Conservation (phyloP, 2,113 vertebrate genomes). For the Ariopsis seemanni region DNA sequence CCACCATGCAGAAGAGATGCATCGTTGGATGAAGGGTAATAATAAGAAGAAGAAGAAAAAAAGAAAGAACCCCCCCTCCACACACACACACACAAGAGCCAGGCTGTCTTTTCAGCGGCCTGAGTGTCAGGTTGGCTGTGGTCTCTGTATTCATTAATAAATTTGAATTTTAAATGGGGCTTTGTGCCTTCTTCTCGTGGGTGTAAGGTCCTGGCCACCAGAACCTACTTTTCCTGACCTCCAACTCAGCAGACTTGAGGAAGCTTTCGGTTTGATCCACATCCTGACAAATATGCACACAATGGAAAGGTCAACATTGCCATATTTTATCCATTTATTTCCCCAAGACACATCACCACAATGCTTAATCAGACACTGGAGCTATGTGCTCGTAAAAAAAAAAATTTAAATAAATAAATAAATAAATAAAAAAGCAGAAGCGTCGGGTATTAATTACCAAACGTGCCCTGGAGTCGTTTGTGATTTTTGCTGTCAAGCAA, state of each 20-base stretch:
- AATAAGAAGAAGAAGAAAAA: slow-evolving; percentile 25
- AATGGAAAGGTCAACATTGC: slow-evolving; percentile 92
- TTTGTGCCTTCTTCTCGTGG: slow-evolving; percentile 86
- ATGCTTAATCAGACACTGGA: slow-evolving; percentile 82
- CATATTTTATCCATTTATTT: slow-evolving; percentile 88
- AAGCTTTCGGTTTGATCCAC: slow-evolving; percentile 94
- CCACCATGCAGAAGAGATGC: slow-evolving; percentile 54
- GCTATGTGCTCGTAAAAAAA: slow-evolving; percentile 85
- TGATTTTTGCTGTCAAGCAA: slow-evolving; percentile 70
- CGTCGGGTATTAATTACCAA: slow-evolving; percentile 67
- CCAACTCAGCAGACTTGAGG: slow-evolving; percentile 82
- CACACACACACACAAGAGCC: slow-evolving; percentile 19
- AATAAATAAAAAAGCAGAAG: slow-evolving; percentile 61
- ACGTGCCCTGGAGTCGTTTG: slow-evolving; percentile 73
- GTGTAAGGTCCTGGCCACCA: slow-evolving; percentile 81
- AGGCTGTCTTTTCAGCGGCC: slow-evolving; percentile 87
- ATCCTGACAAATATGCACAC: slow-evolving; percentile 96
- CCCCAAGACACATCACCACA: slow-evolving; percentile 86
- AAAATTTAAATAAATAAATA: slow-evolving; percentile 60
- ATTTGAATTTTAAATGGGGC: slow-evolving; percentile 98
- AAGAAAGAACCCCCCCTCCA: slow-evolving; percentile 15
- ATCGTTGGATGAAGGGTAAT: not conserved
- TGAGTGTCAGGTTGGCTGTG: slow-evolving; percentile 92
- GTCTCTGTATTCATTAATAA: slow-evolving; percentile 98
- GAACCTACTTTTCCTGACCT: slow-evolving; percentile 84